phyloP scores from a whole-genome alignment of 2,113 vertebrate species.

The Odobenus rosmarus region DNA sequence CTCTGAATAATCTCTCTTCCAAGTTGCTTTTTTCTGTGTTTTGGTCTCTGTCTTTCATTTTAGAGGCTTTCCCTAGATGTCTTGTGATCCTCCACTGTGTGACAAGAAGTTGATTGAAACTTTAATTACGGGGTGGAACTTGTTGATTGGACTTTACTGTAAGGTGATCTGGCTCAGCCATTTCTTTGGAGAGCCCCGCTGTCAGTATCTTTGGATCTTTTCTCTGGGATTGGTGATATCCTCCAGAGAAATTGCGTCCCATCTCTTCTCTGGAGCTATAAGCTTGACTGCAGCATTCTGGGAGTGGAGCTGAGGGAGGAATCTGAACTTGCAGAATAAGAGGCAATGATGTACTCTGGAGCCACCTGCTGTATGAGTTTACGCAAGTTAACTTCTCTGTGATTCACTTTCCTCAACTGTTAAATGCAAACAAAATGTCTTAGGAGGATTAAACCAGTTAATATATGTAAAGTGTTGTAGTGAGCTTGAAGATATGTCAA shows the following conservation, averaged over 20 bases:
- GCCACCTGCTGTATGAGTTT: neutral
- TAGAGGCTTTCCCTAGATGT: neutral
- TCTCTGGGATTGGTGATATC: neutral
- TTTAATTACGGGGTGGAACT: neutral
- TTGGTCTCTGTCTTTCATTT: neutral
- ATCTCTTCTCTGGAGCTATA: neutral
- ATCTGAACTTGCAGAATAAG: neutral
- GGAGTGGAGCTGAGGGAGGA: neutral
- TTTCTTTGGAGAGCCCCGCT: neutral
- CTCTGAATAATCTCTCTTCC: neutral
- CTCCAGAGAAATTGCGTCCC: neutral
- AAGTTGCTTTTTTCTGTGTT: neutral
- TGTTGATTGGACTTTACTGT: neutral
- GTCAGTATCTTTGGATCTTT: neutral
- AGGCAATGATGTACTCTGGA: neutral
- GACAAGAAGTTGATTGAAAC: neutral
- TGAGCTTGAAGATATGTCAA: too few relatives aligned
- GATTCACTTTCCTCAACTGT: neutral
- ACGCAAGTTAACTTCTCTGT: neutral
- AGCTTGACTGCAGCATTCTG: neutral
- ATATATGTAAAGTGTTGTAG: neutral
- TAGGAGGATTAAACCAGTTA: neutral
- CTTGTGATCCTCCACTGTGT: neutral
- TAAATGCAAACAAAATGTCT: neutral
- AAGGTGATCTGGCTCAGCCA: neutral